These are phyloP conservation scores for Corella eumyota DNA, from an alignment of 23 tunicate species.

Conservation along the genomic window DNA sequence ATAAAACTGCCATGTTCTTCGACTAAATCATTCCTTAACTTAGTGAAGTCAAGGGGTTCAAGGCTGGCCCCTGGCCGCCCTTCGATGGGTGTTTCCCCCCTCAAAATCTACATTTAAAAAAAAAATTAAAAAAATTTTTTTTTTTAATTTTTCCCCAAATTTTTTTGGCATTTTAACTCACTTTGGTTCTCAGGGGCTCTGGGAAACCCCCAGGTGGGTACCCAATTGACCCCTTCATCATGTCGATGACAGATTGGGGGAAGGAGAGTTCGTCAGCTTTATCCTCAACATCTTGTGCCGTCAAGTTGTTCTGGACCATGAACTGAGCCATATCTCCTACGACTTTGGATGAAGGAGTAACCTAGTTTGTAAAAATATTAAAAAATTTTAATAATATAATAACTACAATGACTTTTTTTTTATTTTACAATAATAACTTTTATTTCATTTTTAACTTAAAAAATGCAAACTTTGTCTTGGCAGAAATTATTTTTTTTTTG, in stretches of 20 bases:
- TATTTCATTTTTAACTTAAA: slow-evolving; percentile 2
- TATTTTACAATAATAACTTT: not conserved
- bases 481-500: no score
- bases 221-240: slow-evolving; percentile 97
- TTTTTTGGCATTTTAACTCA: slow-evolving; percentile 1
- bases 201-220: slow-evolving; percentile 99
- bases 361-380: slow-evolving; percentile 30
- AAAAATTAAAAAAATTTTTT: not conserved
- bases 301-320: slow-evolving; percentile 94
- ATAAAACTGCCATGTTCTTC: slow-evolving; percentile 55
- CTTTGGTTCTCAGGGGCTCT: slow-evolving; percentile 68
- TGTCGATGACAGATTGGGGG: slow-evolving; percentile 94
- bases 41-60: slow-evolving; percentile 66
- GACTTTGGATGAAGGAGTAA: slow-evolving; percentile 98
- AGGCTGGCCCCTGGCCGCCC: slow-evolving; percentile 89
- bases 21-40: slow-evolving; percentile 44
- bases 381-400: not conserved
- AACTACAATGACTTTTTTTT: not conserved
- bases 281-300: slow-evolving; percentile 70
- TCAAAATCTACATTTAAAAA: slow-evolving; percentile 36
- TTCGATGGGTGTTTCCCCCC: slow-evolving; percentile 38
- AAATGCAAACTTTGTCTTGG: no score
- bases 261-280: slow-evolving; percentile 78
- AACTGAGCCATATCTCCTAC: slow-evolving; percentile 99
- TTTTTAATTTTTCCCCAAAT: not conserved